Evolutionary conservation across 2,888 invertebrate genomes (phyloP).

Genomic region (Gastracanthus pulcherrimus): DNA sequence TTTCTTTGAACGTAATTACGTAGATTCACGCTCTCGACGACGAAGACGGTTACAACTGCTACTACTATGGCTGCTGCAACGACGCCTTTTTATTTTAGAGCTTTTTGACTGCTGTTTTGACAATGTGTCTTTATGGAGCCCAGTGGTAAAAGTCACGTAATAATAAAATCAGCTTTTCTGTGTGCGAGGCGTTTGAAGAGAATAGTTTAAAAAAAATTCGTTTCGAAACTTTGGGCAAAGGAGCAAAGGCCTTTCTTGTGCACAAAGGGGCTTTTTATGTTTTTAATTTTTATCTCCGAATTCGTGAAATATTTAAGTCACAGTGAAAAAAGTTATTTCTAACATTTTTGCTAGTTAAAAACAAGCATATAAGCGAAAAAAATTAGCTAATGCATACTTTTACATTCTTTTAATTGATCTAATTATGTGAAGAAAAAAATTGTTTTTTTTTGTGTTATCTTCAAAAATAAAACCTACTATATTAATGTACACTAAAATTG

Average conservation of each 20-base stretch:
- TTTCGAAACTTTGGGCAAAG: background rate
- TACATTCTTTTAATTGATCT: no score
- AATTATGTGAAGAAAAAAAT: no score
- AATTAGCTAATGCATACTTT: no score
- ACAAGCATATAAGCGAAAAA: no score
- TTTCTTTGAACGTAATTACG: slow-evolving; percentile 26
- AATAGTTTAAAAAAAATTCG: background rate
- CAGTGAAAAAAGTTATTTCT: no score
- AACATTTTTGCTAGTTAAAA: no score
- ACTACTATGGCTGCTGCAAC: background rate
- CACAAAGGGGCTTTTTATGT: background rate
- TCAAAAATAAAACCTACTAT: no score
- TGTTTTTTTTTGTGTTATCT: no score
- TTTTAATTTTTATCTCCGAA: background rate
- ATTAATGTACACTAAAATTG: no score
- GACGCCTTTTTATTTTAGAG: background rate
- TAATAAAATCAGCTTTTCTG: slow-evolving; percentile 11
- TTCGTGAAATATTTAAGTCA: background rate
- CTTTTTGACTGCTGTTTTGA: no score
- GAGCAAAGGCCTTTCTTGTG: background rate
- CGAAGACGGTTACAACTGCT: background rate
- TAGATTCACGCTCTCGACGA: background rate
- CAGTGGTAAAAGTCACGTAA: background rate
- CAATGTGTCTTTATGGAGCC: background rate
- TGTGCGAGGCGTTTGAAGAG: background rate